Evolutionary conservation across 2,888 invertebrate species (phyloP).

Genomic region (Microdon myrmicae): DNA sequence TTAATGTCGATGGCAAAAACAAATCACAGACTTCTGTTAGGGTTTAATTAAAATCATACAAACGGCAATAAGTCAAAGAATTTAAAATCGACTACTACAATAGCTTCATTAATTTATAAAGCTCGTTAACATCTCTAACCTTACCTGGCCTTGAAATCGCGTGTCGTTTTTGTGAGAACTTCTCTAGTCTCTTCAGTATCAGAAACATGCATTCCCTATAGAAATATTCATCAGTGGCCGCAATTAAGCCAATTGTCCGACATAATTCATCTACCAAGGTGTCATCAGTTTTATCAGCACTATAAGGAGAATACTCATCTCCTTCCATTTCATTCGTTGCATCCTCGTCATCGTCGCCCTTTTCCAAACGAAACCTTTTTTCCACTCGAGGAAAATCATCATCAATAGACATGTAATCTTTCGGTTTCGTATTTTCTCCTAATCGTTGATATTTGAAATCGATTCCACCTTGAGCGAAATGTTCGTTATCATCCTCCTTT

Average conservation of each 20-base stretch:
- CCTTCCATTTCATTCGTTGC: constrained; percentile 42
- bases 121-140: background rate
- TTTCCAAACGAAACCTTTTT: constrained; percentile 59
- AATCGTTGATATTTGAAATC: background rate
- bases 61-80: too few species aligned
- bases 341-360: constrained; percentile 54
- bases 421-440: background rate
- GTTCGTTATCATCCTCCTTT: constrained; percentile 12
- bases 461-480: too few species aligned
- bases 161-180: constrained; percentile 60
- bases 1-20: too few species aligned
- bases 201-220: constrained; percentile 62
- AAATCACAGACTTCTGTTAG: too few species aligned
- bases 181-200: constrained; percentile 58
- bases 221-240: constrained; percentile 61
- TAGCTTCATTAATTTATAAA: background rate
- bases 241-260: constrained; percentile 61
- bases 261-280: constrained; percentile 60
- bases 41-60: too few species aligned
- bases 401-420: constrained; percentile 15
- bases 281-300: constrained; percentile 59
- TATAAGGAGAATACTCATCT: constrained; percentile 57
- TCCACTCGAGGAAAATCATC: constrained; percentile 49
- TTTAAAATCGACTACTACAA: too few species aligned
- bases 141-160: constrained; percentile 59